A percentile compares a stretch with the other conserved stretches of the same genome.
phyloP scores from a whole-genome alignment of 2,888 invertebrate genomes.

The Epicampocera succincta region DNA sequence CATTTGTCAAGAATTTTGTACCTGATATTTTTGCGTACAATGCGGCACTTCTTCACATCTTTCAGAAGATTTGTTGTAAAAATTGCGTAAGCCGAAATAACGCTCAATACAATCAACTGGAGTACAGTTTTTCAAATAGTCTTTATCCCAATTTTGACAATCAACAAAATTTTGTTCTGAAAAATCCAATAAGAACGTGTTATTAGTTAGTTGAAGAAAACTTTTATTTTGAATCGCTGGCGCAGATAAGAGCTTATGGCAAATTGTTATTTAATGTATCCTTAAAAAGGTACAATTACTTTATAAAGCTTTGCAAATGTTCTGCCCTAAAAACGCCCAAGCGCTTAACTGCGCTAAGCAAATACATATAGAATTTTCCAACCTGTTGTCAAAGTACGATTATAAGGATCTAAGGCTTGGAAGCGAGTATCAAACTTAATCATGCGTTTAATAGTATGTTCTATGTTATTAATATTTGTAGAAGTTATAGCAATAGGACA shows the following conservation, averaged over 20 bases:
- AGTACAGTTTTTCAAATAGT: constrained; percentile 82
- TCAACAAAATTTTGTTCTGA: constrained; percentile 72
- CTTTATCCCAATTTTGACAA: constrained; percentile 81
- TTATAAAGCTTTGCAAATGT: too few relatives aligned
- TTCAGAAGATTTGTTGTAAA: constrained; percentile 80
- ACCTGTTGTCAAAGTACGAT: constrained; percentile 71
- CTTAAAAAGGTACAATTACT: too few relatives aligned
- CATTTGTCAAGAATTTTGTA: constrained; percentile 7
- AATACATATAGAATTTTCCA: not conserved
- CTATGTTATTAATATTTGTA: constrained; percentile 71
- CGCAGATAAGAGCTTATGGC: too few relatives aligned
- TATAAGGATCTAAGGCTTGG: constrained; percentile 74
- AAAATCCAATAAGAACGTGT: not conserved
- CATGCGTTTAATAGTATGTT: constrained; percentile 68
- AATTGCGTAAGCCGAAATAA: constrained; percentile 83
- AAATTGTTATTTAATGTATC: too few relatives aligned
- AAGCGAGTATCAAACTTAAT: constrained; percentile 77
- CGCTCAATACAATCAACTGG: constrained; percentile 83
- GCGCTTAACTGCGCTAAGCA: too few relatives aligned
- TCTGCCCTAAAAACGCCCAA: too few relatives aligned
- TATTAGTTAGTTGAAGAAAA: too few relatives aligned
- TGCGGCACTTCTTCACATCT: constrained; percentile 74
- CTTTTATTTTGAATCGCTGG: too few relatives aligned
- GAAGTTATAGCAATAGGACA: constrained; percentile 76
- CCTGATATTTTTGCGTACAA: constrained; percentile 61